Evolutionary conservation across 2,113 vertebrate genomes (phyloP).

Genomic region (Tetrax tetrax): DNA sequence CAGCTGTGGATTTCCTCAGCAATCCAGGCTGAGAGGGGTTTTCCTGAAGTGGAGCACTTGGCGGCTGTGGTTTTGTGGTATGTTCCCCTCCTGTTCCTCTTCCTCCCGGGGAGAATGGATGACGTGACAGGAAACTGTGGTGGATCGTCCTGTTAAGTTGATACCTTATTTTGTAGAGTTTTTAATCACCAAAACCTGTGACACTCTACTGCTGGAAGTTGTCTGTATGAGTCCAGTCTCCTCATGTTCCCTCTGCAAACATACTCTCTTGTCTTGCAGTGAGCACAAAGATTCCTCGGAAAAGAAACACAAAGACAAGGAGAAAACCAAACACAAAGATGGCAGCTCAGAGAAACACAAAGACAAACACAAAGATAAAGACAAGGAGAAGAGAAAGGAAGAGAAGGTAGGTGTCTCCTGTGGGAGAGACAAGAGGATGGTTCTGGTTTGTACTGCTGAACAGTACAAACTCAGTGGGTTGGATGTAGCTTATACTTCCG

Average conservation of each 20-base stretch:
- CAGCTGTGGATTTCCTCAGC: background rate
- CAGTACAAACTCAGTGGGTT: background rate
- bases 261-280: constrained; percentile 74
- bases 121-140: background rate
- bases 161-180: background rate
- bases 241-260: constrained; percentile 10
- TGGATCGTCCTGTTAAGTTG: constrained; percentile 6
- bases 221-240: background rate
- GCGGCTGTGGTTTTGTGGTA: background rate
- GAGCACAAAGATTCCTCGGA: constrained; percentile 94
- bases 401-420: constrained; percentile 82
- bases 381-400: constrained; percentile 93
- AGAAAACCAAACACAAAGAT: constrained; percentile 91
- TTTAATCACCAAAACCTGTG: background rate
- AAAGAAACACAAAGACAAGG: constrained; percentile 94
- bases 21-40: background rate
- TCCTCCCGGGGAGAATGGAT: background rate
- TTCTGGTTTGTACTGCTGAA: background rate
- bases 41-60: background rate
- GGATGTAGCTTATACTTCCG: background rate
- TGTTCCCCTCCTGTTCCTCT: background rate
- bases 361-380: constrained; percentile 87
- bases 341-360: constrained; percentile 89
- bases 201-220: background rate
- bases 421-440: background rate